Base-by-base conservation (phyloP, 1,140 invertebrate genomes). In the Carposina sasakii region DNA sequence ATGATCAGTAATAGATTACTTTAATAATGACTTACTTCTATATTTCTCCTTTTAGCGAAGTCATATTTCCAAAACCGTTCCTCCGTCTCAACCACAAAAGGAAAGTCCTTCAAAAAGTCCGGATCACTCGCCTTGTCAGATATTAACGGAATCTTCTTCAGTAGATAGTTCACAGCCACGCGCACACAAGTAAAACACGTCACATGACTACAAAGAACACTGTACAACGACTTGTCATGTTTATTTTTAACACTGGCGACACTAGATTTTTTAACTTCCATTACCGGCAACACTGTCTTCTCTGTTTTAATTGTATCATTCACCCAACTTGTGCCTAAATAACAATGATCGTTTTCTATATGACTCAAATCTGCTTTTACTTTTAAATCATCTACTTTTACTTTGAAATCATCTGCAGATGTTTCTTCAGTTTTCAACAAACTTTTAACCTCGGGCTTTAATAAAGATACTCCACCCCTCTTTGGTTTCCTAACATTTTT, bases 281-380 rank as follows among this genome's bases (percentile, higher is more conserved):
- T 17, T 42, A 34, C 26, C 33, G 8, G 8, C 3, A 8, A 3
- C 21, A 34, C 20, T 15, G 30, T 36, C 23, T 39, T 43, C 1
- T 54, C 40, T 37, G 44, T 36, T 21, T 45, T 44, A n/a, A n/a
- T n/a, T 12, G 24, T 28, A 6, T 6, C 24, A 28, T 28, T 28
- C 12, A 19, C 20, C 54, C 56, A 37, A 41, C 9, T 5, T 3
- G 36, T 39, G 2, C 54, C 57, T 12, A 73, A 34, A 24, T 83
- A 83, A 47, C 79, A 81, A 50, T 83, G 79, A 59, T 83, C 79
- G 34, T 81, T 83, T n/a, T 72, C 66, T 48, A 83, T 79, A 51
- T 83, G 79, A 22, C 46, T 48, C 10, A 52, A 65, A 16, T 41
- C 52, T 1, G 13, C 19, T 49, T 19, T 36, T 17, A 23, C 3